Evolutionary conservation across 2,113 vertebrate species (phyloP).

Genomic region (Cyphomyrus plagiostoma): DNA sequence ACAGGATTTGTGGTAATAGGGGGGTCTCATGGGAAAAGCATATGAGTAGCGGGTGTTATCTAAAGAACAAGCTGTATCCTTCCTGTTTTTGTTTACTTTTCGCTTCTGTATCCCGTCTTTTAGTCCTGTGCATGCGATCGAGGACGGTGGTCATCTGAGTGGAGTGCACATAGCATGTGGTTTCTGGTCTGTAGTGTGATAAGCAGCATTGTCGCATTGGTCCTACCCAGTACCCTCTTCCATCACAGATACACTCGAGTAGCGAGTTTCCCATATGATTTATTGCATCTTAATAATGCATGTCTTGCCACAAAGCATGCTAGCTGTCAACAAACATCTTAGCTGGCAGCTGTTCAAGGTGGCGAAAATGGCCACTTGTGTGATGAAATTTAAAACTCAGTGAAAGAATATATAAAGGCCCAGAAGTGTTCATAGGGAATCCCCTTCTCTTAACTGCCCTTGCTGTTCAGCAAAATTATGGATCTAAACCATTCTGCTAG

Average conservation of each 20-base stretch:
- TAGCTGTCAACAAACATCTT: not conserved
- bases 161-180: not conserved
- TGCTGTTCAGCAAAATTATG: not conserved
- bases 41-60: conserved; percentile 30
- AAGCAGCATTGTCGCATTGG: not conserved
- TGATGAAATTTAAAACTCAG: not conserved
- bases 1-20: conserved; percentile 33
- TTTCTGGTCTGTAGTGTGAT: not conserved
- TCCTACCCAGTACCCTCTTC: not conserved
- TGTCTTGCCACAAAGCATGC: not conserved
- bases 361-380: not conserved
- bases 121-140: not conserved
- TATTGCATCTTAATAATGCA: not conserved
- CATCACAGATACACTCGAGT: not conserved
- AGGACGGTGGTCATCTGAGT: not conserved
- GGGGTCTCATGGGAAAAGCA: not conserved
- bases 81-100: conserved; percentile 56
- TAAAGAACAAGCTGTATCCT: conserved; percentile 46
- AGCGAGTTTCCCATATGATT: not conserved
- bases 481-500: not conserved
- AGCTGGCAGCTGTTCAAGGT: not conserved
- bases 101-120: conserved; percentile 30
- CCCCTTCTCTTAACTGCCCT: not conserved
- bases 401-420: not conserved
- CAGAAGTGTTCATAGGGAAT: not conserved